Evolutionary conservation across 1,140 invertebrate genomes (phyloP).

Genomic region (Dinothrombium tinctorium): DNA sequence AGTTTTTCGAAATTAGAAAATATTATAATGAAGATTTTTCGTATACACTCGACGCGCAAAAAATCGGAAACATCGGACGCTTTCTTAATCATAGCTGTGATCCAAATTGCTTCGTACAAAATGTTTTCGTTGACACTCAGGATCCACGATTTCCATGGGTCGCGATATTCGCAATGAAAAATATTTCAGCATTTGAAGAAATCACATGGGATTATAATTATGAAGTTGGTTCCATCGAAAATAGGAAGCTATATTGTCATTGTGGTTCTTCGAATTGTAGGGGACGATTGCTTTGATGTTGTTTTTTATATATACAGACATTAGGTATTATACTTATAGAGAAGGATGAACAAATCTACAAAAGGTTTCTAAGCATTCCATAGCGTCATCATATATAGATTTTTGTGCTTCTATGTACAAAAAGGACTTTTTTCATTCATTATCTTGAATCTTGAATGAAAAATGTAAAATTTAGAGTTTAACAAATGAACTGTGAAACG

Average conservation of each 20-base stretch:
- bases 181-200: slow-evolving; percentile 55
- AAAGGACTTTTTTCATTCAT: too few relatives aligned
- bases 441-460: too few relatives aligned
- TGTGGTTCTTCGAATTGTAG: slow-evolving; percentile 2
- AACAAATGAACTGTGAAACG: too few relatives aligned
- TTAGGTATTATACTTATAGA: too few relatives aligned
- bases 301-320: not conserved
- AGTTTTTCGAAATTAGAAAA: not conserved
- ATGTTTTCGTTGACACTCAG: slow-evolving; percentile 71
- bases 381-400: too few relatives aligned
- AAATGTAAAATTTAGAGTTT: too few relatives aligned
- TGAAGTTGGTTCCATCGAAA: not conserved
- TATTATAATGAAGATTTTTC: not conserved
- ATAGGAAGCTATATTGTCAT: not conserved
- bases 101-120: slow-evolving; percentile 74
- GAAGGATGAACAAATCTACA: too few relatives aligned
- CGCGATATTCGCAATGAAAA: slow-evolving; percentile 48
- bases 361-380: too few relatives aligned
- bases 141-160: slow-evolving; percentile 66
- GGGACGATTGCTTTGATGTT: not conserved
- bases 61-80: slow-evolving; percentile 67
- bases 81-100: slow-evolving; percentile 93
- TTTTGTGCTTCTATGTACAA: too few relatives aligned
- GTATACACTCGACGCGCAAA: slow-evolving; percentile 49
- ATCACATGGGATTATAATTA: slow-evolving; percentile 62